phyloP scores from a whole-genome alignment of 1,140 invertebrate species.

The Pogonomyrmex californicus region DNA sequence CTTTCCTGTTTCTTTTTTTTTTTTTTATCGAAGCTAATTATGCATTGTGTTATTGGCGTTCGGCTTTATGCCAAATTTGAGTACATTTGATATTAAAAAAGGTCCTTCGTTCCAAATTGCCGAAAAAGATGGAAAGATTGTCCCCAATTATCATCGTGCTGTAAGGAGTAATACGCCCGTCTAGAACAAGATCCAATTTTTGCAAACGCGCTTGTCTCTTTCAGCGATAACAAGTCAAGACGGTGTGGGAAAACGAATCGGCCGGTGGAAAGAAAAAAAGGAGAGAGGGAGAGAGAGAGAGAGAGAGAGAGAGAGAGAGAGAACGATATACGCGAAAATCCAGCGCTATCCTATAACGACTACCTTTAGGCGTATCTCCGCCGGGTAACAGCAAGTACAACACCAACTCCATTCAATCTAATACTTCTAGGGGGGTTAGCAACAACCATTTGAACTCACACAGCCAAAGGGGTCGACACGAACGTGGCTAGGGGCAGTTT shows the following conservation, averaged over 20 bases:
- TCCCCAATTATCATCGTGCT: constrained; percentile 37
- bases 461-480: constrained; percentile 81
- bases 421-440: constrained; percentile 82
- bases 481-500: constrained; percentile 86
- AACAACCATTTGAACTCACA: constrained; percentile 85
- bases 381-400: constrained; percentile 84
- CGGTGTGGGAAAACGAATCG: constrained; percentile 41
- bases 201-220: constrained; percentile 47
- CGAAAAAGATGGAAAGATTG: neutral
- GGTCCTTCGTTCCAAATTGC: neutral
- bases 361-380: constrained; percentile 82
- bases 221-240: constrained; percentile 56
- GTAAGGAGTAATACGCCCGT: neutral
- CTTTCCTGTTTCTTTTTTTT: neutral
- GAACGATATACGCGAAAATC: constrained; percentile 68
- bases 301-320: constrained; percentile 45
- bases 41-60: neutral
- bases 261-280: neutral
- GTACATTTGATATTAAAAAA: neutral
- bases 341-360: constrained; percentile 77
- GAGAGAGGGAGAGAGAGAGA: neutral
- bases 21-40: constrained; percentile 42
- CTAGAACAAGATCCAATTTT: constrained; percentile 46
- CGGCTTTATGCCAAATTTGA: neutral
- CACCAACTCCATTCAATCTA: constrained; percentile 86